Evolutionary conservation across 2,888 invertebrate species (phyloP).

Genomic region (Synanthedon andrenaeformis): DNA sequence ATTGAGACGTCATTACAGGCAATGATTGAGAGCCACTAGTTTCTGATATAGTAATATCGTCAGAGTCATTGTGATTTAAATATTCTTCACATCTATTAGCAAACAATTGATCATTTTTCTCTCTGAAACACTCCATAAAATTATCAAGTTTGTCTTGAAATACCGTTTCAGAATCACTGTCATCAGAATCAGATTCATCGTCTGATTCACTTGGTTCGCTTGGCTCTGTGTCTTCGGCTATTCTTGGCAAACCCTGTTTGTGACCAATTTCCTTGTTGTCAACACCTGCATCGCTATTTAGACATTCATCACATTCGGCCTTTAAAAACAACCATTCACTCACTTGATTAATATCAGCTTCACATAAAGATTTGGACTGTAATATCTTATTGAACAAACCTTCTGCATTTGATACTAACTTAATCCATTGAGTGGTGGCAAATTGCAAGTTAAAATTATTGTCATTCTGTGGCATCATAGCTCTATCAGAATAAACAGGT

Average conservation of each 20-base stretch:
- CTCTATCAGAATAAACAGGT: constrained; percentile 58
- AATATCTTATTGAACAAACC: constrained; percentile 83
- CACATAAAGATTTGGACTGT: constrained; percentile 76
- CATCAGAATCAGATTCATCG: constrained; percentile 72
- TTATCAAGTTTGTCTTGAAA: constrained; percentile 79
- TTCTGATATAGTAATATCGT: constrained; percentile 65
- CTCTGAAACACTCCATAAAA: constrained; percentile 77
- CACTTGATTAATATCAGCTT: constrained; percentile 78
- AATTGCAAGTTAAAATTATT: constrained; percentile 80
- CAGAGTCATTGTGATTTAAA: constrained; percentile 63
- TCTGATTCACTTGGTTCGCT: constrained; percentile 73
- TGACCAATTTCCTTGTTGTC: constrained; percentile 52
- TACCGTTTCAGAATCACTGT: constrained; percentile 73
- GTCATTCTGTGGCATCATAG: constrained; percentile 33
- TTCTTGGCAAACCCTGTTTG: constrained; percentile 59
- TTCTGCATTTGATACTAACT: constrained; percentile 86
- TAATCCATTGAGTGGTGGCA: constrained; percentile 85
- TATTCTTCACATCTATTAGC: constrained; percentile 73
- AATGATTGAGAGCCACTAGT: constrained; percentile 62
- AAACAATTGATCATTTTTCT: constrained; percentile 77
- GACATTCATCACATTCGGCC: constrained; percentile 88
- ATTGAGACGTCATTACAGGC: constrained; percentile 60
- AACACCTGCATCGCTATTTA: constrained; percentile 67
- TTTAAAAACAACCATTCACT: constrained; percentile 87
- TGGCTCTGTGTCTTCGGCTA: constrained; percentile 68